Evolutionary conservation across 2,888 invertebrate genomes (phyloP).

Genomic region (Melanostoma scalare): DNA sequence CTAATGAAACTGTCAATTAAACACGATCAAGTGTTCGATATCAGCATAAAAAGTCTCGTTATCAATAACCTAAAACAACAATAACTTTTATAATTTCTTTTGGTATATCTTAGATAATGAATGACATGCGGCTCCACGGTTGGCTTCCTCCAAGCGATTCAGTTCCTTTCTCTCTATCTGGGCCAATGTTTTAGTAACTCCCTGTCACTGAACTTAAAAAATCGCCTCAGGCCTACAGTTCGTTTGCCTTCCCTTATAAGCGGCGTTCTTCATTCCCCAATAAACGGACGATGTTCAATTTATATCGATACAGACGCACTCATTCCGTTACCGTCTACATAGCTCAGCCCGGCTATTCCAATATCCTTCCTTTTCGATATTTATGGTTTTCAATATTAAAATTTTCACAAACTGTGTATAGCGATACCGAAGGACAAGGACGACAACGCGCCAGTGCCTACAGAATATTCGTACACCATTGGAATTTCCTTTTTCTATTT

Average conservation of each 20-base stretch:
- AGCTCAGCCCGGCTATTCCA: constrained; percentile 39
- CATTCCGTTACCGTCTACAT: constrained; percentile 57
- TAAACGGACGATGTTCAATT: constrained; percentile 48
- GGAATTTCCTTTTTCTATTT: constrained; percentile 51
- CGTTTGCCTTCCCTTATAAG: constrained; percentile 8
- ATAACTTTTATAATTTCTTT: background rate
- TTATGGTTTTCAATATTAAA: constrained; percentile 73
- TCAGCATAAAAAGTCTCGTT: constrained; percentile 29
- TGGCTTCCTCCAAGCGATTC: constrained; percentile 33
- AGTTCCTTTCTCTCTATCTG: constrained; percentile 34
- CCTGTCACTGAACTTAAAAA: constrained; percentile 36
- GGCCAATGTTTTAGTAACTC: constrained; percentile 44
- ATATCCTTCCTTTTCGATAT: constrained; percentile 63
- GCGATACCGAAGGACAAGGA: constrained; percentile 23
- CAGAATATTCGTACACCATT: background rate
- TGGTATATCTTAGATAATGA: constrained; percentile 29
- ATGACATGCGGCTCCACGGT: constrained; percentile 31
- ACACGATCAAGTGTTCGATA: constrained; percentile 31
- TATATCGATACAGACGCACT: constrained; percentile 51
- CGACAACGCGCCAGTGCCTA: constrained; percentile 34
- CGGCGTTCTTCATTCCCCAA: background rate
- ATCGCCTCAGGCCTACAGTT: constrained; percentile 14
- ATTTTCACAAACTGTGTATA: constrained; percentile 56
- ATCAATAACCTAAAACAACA: constrained; percentile 25
- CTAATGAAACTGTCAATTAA: too few relatives aligned